phyloP scores from a whole-genome alignment of 2,797 vertebrate genomes.

The Ptychadena robeensis region DNA sequence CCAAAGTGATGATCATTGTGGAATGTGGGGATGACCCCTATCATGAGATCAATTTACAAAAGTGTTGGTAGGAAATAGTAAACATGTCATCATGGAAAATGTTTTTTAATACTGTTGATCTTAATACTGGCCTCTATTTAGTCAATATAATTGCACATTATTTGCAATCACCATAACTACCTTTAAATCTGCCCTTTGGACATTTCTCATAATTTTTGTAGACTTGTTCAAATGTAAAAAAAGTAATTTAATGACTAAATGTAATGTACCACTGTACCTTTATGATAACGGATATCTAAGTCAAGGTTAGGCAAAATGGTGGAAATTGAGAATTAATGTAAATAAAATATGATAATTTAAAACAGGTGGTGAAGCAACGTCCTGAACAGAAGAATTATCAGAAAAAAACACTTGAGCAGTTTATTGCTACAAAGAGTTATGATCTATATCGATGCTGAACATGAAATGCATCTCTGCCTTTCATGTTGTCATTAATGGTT shows the following conservation, averaged over 20 bases:
- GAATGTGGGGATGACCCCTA: too few relatives aligned
- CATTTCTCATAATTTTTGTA: background rate
- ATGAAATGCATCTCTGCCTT: conserved; percentile 60
- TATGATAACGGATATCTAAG: conserved; percentile 10
- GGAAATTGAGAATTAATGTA: conserved; percentile 35
- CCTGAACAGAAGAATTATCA: conserved; percentile 59
- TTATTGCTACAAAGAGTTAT: conserved; percentile 61
- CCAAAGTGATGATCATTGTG: too few relatives aligned
- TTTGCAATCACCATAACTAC: too few relatives aligned
- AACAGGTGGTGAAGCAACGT: conserved; percentile 52
- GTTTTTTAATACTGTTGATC: too few relatives aligned
- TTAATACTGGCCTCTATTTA: too few relatives aligned
- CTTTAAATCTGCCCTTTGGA: too few relatives aligned
- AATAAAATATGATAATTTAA: conserved; percentile 56
- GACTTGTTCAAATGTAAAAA: background rate
- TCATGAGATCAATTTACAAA: too few relatives aligned
- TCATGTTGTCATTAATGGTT: conserved; percentile 60
- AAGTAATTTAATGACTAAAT: conserved; percentile 15
- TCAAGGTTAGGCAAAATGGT: conserved; percentile 21
- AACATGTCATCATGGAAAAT: too few relatives aligned
- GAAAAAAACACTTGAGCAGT: conserved; percentile 51
- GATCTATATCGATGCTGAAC: conserved; percentile 58
- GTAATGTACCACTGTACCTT: background rate
- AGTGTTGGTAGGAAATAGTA: too few relatives aligned
- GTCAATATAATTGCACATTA: too few relatives aligned